A percentile compares a stretch with the other conserved stretches of the same genome.
Evolutionary conservation across 2,888 invertebrate genomes (phyloP).

Genomic region (Podotricha telesiphe): DNA sequence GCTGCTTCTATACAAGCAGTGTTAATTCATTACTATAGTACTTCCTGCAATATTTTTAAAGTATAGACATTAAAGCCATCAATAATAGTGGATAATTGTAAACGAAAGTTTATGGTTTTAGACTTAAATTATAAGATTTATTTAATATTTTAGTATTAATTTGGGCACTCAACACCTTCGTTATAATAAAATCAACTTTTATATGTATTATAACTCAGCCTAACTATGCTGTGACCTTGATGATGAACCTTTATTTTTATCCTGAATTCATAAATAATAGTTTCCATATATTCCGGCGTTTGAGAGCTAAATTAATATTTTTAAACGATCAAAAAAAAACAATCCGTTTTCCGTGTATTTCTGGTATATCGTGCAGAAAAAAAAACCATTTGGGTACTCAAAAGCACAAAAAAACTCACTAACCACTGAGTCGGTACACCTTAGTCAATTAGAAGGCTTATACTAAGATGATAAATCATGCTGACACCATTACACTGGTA

Average conservation of each 20-base stretch:
- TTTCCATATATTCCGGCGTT: too few relatives aligned
- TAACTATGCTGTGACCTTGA: too few relatives aligned
- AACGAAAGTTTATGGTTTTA: background rate
- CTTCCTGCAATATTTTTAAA: slow-evolving; percentile 19
- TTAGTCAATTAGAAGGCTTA: slow-evolving; percentile 22
- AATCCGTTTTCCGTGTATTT: too few relatives aligned
- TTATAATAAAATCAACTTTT: too few relatives aligned
- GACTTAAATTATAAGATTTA: background rate
- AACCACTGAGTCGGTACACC: slow-evolving; percentile 8
- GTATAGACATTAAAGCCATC: background rate
- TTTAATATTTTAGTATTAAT: too few relatives aligned
- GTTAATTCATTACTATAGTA: slow-evolving; percentile 16
- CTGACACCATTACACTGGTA: slow-evolving; percentile 28
- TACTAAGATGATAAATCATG: slow-evolving; percentile 30
- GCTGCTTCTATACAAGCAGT: slow-evolving; percentile 7
- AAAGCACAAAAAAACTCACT: background rate
- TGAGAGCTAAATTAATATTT: too few relatives aligned
- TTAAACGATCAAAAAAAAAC: too few relatives aligned
- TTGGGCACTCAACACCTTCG: too few relatives aligned
- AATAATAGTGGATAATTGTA: background rate
- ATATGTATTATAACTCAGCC: too few relatives aligned
- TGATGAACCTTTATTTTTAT: too few relatives aligned
- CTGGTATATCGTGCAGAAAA: too few relatives aligned
- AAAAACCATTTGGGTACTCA: background rate
- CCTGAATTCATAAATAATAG: too few relatives aligned